Evolutionary conservation across 1,140 invertebrate genomes (phyloP), one percentile per base, ranked within the genome.

Genomic region (Bombyx mandarina): DNA sequence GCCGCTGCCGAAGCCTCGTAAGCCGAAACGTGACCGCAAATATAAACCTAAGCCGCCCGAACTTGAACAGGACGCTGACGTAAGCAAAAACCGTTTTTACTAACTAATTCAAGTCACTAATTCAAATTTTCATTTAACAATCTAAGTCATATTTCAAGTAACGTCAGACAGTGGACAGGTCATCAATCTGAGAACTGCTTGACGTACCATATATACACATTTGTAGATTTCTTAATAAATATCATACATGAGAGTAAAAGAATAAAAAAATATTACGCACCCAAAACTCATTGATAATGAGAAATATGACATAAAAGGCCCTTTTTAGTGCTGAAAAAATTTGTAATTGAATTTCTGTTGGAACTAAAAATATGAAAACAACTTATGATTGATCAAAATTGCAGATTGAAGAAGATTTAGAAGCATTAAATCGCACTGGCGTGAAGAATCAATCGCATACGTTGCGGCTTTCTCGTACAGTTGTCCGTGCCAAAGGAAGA

Each of bases 391-490:
- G n/a, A n/a, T n/a, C n/a, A n/a, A n/a, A n/a, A n/a, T 26, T 51
- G 22, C 82, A 94, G 91, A 89, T 95, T 58, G 91, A 95, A 68
- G 93, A 95, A 67, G 94, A 96, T 80, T 92, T 97, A 50, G 91
- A 93, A 58, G 92, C 92, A 66, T 79, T 97, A 8, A 89, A 89
- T 50, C 88, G 89, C 48, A 91, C 90, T 63, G 96, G 96, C 0
- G 84, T 98, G 49, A 95, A 95, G 76, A 98, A 97, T 82, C 93
- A 96, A 72, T 91, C 92, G 9, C 95, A 98, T 65, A 98, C 97
- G 0, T 83, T 99, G 35, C 94, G 93, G 10, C 84, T 99, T 22
- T 96, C 95, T 67, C 91, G 97, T 60, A 89, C 98, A 56, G 97
- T 99, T 93, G 96, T 99, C 26, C 91, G 97, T 10, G 96, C 95